Evolutionary conservation across 2,113 vertebrate species (phyloP).

Genomic region (Mastomys coucha): DNA sequence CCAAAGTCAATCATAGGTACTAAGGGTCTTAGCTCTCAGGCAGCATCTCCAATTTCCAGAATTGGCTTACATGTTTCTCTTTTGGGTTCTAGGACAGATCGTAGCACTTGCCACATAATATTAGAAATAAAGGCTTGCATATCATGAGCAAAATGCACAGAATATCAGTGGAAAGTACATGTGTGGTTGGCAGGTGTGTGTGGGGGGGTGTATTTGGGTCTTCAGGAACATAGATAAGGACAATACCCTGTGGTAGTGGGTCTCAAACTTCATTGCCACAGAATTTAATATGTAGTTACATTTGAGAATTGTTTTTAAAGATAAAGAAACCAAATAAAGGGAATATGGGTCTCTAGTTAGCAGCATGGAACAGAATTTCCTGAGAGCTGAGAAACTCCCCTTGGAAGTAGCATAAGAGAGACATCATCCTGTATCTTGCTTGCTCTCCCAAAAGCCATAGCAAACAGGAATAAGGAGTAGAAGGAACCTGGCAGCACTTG

Average conservation of each 20-base stretch:
- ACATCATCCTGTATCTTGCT: background rate
- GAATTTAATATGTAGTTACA: background rate
- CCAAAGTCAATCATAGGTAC: background rate
- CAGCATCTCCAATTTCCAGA: background rate
- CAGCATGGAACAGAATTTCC: background rate
- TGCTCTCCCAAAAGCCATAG: background rate
- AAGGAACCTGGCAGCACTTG: background rate
- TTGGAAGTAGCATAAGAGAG: background rate
- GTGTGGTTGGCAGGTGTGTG: background rate
- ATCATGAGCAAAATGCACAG: background rate
- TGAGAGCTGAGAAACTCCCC: background rate
- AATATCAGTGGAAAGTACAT: background rate
- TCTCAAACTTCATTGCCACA: background rate
- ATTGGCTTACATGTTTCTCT: background rate
- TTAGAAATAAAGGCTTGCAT: background rate
- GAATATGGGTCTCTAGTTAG: background rate
- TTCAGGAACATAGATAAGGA: background rate
- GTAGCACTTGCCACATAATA: background rate
- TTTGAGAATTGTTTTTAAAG: background rate
- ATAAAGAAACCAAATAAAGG: constrained; percentile 5
- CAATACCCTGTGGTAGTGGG: background rate
- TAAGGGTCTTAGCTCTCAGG: background rate
- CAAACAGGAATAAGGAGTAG: background rate
- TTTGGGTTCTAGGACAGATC: background rate
- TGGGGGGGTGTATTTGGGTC: background rate